A percentile compares a stretch with the other conserved stretches of the same genome.
These are phyloP conservation scores for Molanna angustata DNA, from an alignment of 2,888 invertebrate species.

Conservation along the genomic window DNA sequence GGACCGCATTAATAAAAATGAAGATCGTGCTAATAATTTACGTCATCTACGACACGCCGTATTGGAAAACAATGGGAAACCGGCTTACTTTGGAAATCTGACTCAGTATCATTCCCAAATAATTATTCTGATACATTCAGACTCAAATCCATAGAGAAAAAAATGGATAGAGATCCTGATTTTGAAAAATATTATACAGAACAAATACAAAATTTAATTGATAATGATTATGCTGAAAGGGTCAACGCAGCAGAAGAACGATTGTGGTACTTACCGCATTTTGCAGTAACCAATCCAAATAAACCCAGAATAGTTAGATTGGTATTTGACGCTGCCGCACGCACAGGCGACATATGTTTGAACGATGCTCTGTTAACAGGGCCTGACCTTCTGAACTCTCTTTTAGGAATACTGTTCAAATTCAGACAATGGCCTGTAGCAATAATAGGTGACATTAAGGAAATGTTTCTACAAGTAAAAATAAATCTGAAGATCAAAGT, in stretches of 20 bases:
- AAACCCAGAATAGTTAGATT: conserved; percentile 35
- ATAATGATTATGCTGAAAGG: conserved; percentile 19
- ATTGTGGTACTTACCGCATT: conserved; percentile 34
- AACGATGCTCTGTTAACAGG: conserved; percentile 36
- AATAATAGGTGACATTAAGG: conserved; percentile 31
- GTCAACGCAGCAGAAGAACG: background rate
- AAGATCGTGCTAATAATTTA: background rate
- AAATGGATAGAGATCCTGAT: conserved; percentile 22
- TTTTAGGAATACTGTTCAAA: conserved; percentile 36
- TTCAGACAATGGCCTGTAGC: conserved; percentile 37
- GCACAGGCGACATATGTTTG: conserved; percentile 29
- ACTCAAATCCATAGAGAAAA: conserved; percentile 23
- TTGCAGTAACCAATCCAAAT: conserved; percentile 31
- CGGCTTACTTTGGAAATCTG: conserved; percentile 25
- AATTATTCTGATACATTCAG: conserved; percentile 22
- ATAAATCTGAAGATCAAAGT: background rate
- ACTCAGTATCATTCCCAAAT: conserved; percentile 11
- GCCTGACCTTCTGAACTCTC: conserved; percentile 35
- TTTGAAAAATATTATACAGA: conserved; percentile 22
- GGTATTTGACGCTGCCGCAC: conserved; percentile 35
- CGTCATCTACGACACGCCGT: background rate
- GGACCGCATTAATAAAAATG: background rate
- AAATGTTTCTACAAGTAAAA: conserved; percentile 6
- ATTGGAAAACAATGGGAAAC: conserved; percentile 19
- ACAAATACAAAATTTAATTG: conserved; percentile 22